phyloP scores from a whole-genome alignment of 2,113 vertebrate species.

The Tetrao urogallus region DNA sequence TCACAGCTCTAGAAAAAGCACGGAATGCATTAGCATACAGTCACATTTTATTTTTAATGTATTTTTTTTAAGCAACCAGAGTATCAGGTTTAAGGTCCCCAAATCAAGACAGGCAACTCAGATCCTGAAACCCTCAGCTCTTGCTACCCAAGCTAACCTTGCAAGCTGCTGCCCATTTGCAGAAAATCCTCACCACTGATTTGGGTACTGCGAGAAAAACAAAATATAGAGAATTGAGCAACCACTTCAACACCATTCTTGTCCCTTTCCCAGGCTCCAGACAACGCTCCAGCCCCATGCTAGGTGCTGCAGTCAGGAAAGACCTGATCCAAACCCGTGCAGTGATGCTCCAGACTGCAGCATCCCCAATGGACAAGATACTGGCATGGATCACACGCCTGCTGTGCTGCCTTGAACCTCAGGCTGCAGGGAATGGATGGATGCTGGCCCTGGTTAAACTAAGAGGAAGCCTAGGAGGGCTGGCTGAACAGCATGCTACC shows the following conservation, averaged over 20 bases:
- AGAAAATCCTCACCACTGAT: neutral
- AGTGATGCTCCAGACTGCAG: neutral
- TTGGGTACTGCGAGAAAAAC: neutral
- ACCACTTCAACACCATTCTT: neutral
- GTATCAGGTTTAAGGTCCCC: neutral
- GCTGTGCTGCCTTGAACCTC: neutral
- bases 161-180: neutral
- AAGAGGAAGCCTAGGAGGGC: neutral
- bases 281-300: neutral
- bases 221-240: neutral
- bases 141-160: neutral
- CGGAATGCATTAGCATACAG: neutral
- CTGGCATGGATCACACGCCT: too few relatives aligned
- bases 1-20: neutral
- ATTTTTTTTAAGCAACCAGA: neutral
- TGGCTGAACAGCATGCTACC: neutral
- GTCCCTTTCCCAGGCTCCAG: neutral
- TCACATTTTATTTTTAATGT: slow-evolving; percentile 9
- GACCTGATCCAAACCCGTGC: neutral
- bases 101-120: neutral
- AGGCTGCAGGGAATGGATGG: neutral
- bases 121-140: neutral
- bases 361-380: neutral
- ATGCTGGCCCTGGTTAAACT: neutral
- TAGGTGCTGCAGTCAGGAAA: neutral